These are phyloP conservation scores for Galerucella pusilla DNA, from an alignment of 2,888 invertebrate species.

Conservation along the genomic window DNA sequence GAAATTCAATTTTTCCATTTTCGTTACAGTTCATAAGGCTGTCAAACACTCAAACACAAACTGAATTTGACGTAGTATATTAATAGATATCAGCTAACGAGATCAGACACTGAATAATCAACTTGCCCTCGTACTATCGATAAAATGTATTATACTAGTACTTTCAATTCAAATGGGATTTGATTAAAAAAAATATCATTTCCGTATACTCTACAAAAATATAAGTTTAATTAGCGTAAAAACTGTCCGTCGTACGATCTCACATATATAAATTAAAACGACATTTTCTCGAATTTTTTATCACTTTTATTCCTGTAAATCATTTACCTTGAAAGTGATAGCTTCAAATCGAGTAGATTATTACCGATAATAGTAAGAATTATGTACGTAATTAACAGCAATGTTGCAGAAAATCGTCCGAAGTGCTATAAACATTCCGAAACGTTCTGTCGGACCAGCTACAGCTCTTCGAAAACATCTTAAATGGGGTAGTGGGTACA, in stretches of 20 bases:
- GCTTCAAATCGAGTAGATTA: slow-evolving; percentile 29
- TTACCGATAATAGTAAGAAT: slow-evolving; percentile 33
- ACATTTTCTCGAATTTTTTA: slow-evolving; percentile 17
- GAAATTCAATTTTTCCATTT: too few relatives aligned
- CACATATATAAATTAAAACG: slow-evolving; percentile 6
- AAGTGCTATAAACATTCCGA: slow-evolving; percentile 44
- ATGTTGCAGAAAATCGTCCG: slow-evolving; percentile 12
- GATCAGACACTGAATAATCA: too few relatives aligned
- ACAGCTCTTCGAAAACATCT: slow-evolving; percentile 39
- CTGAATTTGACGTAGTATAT: too few relatives aligned
- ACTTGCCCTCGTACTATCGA: too few relatives aligned
- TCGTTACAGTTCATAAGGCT: too few relatives aligned
- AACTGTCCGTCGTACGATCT: slow-evolving; percentile 2
- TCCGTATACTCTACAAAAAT: background rate
- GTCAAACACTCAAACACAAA: too few relatives aligned
- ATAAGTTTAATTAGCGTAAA: too few relatives aligned
- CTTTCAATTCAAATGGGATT: background rate
- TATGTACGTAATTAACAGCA: slow-evolving; percentile 32
- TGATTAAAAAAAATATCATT: background rate
- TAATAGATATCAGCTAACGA: too few relatives aligned
- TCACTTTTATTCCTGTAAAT: slow-evolving; percentile 18
- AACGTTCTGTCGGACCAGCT: slow-evolving; percentile 40
- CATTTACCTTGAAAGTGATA: slow-evolving; percentile 37
- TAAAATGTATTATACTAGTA: too few relatives aligned
- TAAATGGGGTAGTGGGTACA: slow-evolving; percentile 48